Conservation (phyloP, 1,140 invertebrate species). For the Bathynomus jamesi region DNA sequence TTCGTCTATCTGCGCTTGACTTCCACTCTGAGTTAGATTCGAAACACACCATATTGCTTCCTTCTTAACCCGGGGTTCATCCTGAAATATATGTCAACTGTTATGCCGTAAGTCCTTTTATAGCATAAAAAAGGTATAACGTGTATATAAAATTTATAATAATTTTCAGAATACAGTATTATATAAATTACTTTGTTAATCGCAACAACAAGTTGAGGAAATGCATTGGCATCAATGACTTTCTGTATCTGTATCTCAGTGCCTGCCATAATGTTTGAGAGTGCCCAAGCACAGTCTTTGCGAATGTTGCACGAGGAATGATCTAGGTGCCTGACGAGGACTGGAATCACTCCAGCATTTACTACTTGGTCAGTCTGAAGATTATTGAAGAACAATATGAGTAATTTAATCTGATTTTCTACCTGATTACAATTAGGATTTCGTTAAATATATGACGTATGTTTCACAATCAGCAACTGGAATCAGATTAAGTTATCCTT, state of each 20-base stretch:
- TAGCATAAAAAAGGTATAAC: too few species aligned
- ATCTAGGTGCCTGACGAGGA: slow-evolving; percentile 44
- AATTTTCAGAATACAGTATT: too few species aligned
- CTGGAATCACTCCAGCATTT: slow-evolving; percentile 61
- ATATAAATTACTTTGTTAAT: neutral
- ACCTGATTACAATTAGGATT: too few species aligned
- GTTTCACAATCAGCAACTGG: too few species aligned
- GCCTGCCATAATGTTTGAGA: slow-evolving; percentile 97
- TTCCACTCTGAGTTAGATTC: neutral
- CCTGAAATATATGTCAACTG: neutral
- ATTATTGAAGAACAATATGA: too few species aligned
- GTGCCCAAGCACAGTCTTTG: slow-evolving; percentile 95
- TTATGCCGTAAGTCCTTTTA: too few species aligned
- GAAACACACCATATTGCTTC: neutral
- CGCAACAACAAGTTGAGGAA: neutral
- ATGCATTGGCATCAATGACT: slow-evolving; percentile 81
- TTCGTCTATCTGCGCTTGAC: neutral
- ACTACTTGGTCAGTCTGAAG: slow-evolving; percentile 75
- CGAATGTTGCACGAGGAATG: slow-evolving; percentile 62
- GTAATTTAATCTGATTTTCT: too few species aligned
- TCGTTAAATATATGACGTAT: too few species aligned
- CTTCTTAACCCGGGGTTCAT: neutral
- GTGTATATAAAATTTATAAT: too few species aligned
- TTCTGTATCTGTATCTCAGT: slow-evolving; percentile 96
- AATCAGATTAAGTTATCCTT: too few species aligned